A percentile compares a stretch with the other conserved stretches of the same genome.
Evolutionary conservation across 92 coral and sea anemone species (phyloP).

Genomic region (Epizoanthus rinbou): DNA sequence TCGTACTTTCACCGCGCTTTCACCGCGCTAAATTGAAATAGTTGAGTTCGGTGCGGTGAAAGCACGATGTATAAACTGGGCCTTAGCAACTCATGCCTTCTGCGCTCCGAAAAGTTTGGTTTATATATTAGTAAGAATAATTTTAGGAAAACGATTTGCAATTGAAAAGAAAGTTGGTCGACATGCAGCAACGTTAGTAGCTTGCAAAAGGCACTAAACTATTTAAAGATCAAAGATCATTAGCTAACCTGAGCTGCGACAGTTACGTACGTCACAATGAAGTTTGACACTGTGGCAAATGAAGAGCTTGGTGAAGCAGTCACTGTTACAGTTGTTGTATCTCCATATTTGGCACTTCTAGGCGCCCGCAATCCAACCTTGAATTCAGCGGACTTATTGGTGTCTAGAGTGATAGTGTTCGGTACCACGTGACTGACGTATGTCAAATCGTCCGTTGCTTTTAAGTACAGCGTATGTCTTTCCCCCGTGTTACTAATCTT

Average conservation of each 20-base stretch:
- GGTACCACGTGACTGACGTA: constrained; percentile 41
- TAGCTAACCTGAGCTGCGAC: constrained; percentile 48
- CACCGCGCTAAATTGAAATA: too few relatives aligned
- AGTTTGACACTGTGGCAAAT: constrained; percentile 39
- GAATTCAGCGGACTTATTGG: constrained; percentile 45
- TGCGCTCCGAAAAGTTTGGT: too few relatives aligned
- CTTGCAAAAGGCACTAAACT: too few relatives aligned
- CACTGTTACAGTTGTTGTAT: constrained; percentile 44
- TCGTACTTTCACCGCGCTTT: too few relatives aligned
- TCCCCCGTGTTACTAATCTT: constrained; percentile 43
- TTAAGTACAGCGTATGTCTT: constrained; percentile 28
- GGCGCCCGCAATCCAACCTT: constrained; percentile 43
- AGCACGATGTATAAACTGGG: too few relatives aligned
- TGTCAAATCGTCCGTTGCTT: constrained; percentile 56
- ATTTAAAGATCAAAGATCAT: too few relatives aligned
- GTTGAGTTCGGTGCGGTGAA: too few relatives aligned
- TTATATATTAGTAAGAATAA: too few relatives aligned
- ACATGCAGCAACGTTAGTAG: too few relatives aligned
- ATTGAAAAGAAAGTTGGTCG: too few relatives aligned
- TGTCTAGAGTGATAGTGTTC: not conserved
- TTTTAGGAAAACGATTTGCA: too few relatives aligned
- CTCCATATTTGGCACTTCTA: constrained; percentile 39
- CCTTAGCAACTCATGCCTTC: too few relatives aligned
- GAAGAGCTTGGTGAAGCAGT: constrained; percentile 32
- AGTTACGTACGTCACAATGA: constrained; percentile 50